Evolutionary conservation across 1,140 invertebrate species (phyloP).

Genomic region (Caenorhabditis inopinata): DNA sequence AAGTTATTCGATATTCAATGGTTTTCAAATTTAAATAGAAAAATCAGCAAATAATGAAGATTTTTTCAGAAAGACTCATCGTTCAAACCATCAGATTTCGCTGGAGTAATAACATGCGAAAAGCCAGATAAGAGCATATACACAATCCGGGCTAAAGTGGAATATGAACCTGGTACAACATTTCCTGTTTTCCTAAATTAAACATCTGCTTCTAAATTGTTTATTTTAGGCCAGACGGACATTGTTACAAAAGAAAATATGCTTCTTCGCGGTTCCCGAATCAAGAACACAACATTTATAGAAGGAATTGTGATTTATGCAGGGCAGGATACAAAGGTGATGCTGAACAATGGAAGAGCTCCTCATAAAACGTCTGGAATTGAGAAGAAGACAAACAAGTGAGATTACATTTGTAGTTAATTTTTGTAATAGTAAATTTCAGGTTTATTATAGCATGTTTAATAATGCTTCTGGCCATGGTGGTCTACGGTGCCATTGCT

Average conservation of each 20-base stretch:
- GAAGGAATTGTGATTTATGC: conserved; percentile 96
- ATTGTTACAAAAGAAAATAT: conserved; percentile 88
- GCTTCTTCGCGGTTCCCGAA: conserved; percentile 84
- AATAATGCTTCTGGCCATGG: conserved; percentile 83
- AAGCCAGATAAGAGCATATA: conserved; percentile 92
- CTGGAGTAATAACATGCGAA: conserved; percentile 83
- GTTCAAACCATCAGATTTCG: conserved; percentile 72
- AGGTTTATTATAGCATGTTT: conserved; percentile 93
- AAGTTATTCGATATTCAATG: conserved; percentile 82
- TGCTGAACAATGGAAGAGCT: conserved; percentile 93
- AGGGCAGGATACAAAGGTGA: conserved; percentile 74
- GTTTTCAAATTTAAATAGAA: background rate
- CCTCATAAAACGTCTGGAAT: conserved; percentile 88
- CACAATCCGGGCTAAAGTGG: conserved; percentile 85
- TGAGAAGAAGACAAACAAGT: conserved; percentile 83
- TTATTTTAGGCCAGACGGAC: conserved; percentile 75
- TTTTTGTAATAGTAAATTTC: conserved; percentile 38
- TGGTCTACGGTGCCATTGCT: conserved; percentile 79
- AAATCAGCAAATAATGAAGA: conserved; percentile 68
- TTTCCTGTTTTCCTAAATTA: background rate
- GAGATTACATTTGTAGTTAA: background rate
- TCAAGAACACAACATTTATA: conserved; percentile 89
- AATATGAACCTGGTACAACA: conserved; percentile 68
- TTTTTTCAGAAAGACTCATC: conserved; percentile 70
- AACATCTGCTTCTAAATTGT: too few relatives aligned